These are phyloP conservation scores for Tenualosa thibaudeaui DNA, from an alignment of 2,797 vertebrate genomes.

Conservation along the genomic window DNA sequence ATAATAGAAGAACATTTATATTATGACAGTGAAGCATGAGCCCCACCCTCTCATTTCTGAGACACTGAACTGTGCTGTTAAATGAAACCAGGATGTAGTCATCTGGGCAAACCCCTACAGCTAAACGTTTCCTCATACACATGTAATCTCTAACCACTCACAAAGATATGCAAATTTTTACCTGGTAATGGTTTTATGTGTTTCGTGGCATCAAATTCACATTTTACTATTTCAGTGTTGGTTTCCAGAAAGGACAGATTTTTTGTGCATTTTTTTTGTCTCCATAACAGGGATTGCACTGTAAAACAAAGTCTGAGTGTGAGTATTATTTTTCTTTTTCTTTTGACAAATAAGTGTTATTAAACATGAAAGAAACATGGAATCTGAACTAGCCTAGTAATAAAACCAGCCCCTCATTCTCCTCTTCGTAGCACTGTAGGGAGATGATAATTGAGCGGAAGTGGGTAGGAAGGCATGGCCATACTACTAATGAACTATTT, in stretches of 20 bases:
- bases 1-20: background rate
- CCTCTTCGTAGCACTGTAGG: too few species aligned
- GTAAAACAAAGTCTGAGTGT: conserved; percentile 61
- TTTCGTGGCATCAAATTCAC: background rate
- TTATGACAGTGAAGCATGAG: background rate
- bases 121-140: conserved; percentile 36
- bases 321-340: conserved; percentile 52
- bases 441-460: too few species aligned
- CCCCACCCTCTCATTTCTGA: background rate
- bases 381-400: background rate
- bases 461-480: too few species aligned
- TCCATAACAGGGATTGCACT: conserved; percentile 67
- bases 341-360: background rate
- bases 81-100: conserved; percentile 43
- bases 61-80: background rate
- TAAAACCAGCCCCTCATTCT: too few species aligned
- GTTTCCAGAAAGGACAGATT: too few species aligned
- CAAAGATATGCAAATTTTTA: background rate
- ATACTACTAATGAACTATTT: background rate
- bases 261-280: background rate
- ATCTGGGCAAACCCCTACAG: conserved; percentile 44
- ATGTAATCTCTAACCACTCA: background rate
- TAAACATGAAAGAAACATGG: background rate
- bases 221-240: background rate
- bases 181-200: background rate